Evolutionary conservation across 1,140 invertebrate genomes (phyloP).

Genomic region (Drosophila eugracilis): DNA sequence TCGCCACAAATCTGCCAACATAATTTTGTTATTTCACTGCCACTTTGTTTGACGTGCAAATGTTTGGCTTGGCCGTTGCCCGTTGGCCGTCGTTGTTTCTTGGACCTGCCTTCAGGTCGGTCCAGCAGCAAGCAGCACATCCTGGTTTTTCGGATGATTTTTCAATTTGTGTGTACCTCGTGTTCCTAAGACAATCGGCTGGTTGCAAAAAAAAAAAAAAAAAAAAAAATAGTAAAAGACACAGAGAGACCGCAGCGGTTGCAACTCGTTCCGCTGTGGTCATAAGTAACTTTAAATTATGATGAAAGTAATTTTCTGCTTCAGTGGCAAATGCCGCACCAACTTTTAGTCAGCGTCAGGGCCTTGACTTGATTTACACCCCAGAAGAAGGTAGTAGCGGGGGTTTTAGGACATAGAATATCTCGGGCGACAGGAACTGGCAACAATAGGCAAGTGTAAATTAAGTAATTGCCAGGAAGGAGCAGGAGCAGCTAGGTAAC

Average conservation of each 20-base stretch:
- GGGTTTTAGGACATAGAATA: background rate
- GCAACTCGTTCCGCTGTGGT: constrained; percentile 56
- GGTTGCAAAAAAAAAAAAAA: background rate
- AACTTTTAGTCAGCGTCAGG: constrained; percentile 14
- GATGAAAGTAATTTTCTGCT: constrained; percentile 84
- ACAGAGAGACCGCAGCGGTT: background rate
- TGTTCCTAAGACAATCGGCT: constrained; percentile 55
- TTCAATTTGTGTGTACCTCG: constrained; percentile 69
- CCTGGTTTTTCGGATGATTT: constrained; percentile 72
- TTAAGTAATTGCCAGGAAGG: constrained; percentile 73
- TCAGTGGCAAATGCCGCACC: constrained; percentile 73
- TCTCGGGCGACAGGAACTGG: constrained; percentile 12
- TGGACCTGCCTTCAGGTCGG: constrained; percentile 1
- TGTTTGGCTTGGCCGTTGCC: constrained; percentile 75
- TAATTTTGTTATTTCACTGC: constrained; percentile 84
- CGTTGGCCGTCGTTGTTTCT: no score
- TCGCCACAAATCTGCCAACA: constrained; percentile 82
- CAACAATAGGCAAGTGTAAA: constrained; percentile 68
- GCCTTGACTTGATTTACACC: constrained; percentile 26
- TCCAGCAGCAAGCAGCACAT: no score
- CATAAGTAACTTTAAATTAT: constrained; percentile 84
- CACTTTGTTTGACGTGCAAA: constrained; percentile 83
- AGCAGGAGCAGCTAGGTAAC: constrained; percentile 10
- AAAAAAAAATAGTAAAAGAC: background rate
- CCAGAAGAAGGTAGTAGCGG: background rate